Conservation (phyloP, 2,888 invertebrate genomes). For the Tachina grossa region DNA sequence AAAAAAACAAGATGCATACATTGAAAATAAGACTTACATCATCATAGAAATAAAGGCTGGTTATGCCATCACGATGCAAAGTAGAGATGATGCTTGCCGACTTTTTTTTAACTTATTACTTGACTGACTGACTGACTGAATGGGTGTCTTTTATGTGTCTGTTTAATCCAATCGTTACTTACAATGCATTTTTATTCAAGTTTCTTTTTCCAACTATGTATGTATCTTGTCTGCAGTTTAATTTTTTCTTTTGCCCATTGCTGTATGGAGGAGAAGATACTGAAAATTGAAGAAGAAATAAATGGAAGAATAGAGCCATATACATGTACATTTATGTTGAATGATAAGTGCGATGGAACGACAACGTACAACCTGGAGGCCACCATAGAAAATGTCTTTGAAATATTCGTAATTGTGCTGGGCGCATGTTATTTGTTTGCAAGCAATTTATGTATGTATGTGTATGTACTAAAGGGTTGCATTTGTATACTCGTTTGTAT, state of each 20-base stretch:
- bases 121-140: slow-evolving; percentile 28
- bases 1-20: slow-evolving; percentile 15
- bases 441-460: neutral
- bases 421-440: slow-evolving; percentile 64
- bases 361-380: slow-evolving; percentile 71
- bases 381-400: slow-evolving; percentile 72
- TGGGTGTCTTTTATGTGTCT: slow-evolving; percentile 54
- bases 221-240: slow-evolving; percentile 16
- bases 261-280: slow-evolving; percentile 5
- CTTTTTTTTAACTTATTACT: slow-evolving; percentile 5
- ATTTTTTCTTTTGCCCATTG: neutral
- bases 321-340: slow-evolving; percentile 40
- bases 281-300: slow-evolving; percentile 27
- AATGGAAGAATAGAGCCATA: slow-evolving; percentile 29
- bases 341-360: slow-evolving; percentile 64
- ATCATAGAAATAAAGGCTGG: slow-evolving; percentile 61
- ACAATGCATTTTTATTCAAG: slow-evolving; percentile 20
- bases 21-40: slow-evolving; percentile 66
- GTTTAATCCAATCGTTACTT: slow-evolving; percentile 33
- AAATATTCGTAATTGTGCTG: slow-evolving; percentile 63
- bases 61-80: slow-evolving; percentile 62
- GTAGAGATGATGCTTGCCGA: slow-evolving; percentile 27
- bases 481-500: too few species aligned
- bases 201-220: slow-evolving; percentile 49
- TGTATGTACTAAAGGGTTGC: too few species aligned